Percentiles rank a stretch among this genome's conserved stretches.
Conservation (phyloP, 2,113 vertebrate species). For the Shinisaurus crocodilurus region DNA sequence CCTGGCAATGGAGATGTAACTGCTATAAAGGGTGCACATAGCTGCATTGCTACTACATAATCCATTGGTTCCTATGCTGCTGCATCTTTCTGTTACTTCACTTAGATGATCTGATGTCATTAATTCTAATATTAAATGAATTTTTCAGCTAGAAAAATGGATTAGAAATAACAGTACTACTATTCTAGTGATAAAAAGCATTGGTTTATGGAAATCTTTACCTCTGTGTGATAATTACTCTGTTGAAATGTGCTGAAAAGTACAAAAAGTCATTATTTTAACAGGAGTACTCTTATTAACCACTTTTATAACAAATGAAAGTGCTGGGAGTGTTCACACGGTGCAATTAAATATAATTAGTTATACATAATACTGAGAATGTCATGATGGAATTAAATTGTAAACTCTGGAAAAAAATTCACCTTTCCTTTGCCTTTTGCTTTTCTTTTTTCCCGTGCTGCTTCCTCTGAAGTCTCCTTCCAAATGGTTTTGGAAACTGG, state of each 20-base stretch:
- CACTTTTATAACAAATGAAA: not conserved
- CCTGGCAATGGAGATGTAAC: conserved; percentile 49
- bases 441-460: conserved; percentile 78
- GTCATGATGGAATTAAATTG: conserved; percentile 59
- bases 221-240: not conserved
- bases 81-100: conserved; percentile 38
- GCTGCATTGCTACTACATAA: conserved; percentile 18
- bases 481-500: conserved; percentile 99
- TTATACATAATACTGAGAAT: conserved; percentile 50
- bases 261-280: not conserved
- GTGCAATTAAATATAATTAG: conserved; percentile 43
- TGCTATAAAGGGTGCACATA: conserved; percentile 36
- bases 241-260: not conserved
- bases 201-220: not conserved
- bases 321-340: conserved; percentile 33
- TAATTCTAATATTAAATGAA: not conserved
- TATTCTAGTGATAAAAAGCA: conserved; percentile 39
- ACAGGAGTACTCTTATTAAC: not conserved
- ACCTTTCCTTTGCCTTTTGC: conserved; percentile 62
- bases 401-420: conserved; percentile 74
- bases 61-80: conserved; percentile 51
- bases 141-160: not conserved
- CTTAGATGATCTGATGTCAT: conserved; percentile 60
- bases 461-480: conserved; percentile 95
- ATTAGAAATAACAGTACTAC: conserved; percentile 31